phyloP scores from a whole-genome alignment of 2,113 vertebrate genomes.

The Chloebia gouldiae region DNA sequence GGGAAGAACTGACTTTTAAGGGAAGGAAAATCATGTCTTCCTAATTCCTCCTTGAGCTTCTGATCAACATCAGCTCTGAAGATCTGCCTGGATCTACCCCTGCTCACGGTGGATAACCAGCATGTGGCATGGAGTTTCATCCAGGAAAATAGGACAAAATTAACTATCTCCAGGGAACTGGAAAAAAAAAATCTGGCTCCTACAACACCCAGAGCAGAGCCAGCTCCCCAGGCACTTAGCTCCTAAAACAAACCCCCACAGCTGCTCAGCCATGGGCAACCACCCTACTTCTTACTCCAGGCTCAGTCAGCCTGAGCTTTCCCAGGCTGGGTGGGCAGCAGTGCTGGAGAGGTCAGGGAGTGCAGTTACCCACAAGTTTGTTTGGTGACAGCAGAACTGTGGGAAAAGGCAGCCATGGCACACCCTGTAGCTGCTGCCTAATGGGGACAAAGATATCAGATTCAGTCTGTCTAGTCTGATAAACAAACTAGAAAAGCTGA shows the following conservation, averaged over 20 bases:
- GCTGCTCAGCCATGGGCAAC: background rate
- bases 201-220: background rate
- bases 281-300: background rate
- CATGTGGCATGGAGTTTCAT: background rate
- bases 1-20: background rate
- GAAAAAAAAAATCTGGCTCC: background rate
- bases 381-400: accelerated
- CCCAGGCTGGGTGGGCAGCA: background rate
- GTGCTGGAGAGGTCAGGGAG: accelerated
- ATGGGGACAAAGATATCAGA: accelerated
- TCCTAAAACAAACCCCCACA: background rate
- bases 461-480: background rate
- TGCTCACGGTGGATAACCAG: background rate
- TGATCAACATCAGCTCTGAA: background rate
- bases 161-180: background rate
- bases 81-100: background rate
- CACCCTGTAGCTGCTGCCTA: background rate
- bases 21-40: background rate
- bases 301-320: background rate
- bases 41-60: background rate
- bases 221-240: background rate
- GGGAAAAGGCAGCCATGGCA: background rate
- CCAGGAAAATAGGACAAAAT: background rate
- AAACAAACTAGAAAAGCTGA: background rate
- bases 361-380: accelerated